phyloP scores from a whole-genome alignment of 2,797 vertebrate species.

The Bovichtus variegatus region DNA sequence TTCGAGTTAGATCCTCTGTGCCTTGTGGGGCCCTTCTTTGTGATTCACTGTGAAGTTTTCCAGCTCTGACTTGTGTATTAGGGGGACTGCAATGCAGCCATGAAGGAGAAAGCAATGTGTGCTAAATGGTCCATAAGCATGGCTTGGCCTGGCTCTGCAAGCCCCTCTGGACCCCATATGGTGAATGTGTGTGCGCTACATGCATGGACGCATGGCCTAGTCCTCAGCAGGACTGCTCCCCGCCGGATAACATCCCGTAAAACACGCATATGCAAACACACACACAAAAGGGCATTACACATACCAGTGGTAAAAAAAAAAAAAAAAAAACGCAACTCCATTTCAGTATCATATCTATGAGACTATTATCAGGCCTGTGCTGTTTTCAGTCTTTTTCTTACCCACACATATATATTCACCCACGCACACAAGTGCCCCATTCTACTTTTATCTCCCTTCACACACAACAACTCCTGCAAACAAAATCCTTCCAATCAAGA shows the following conservation, averaged over 20 bases:
- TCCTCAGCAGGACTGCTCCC: constrained; percentile 65
- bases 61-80: constrained; percentile 54
- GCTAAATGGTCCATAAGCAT: constrained; percentile 79
- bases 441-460: constrained; percentile 38
- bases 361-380: neutral
- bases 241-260: constrained; percentile 70
- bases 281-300: constrained; percentile 10
- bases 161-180: constrained; percentile 73
- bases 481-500: constrained; percentile 47
- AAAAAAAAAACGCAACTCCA: neutral
- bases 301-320: constrained; percentile 11
- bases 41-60: constrained; percentile 67
- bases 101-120: constrained; percentile 76
- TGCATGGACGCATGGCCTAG: constrained; percentile 73
- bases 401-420: neutral
- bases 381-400: neutral
- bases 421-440: constrained; percentile 1
- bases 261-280: constrained; percentile 60
- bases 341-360: constrained; percentile 11
- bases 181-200: constrained; percentile 67
- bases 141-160: constrained; percentile 59
- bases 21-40: constrained; percentile 42
- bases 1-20: constrained; percentile 15
- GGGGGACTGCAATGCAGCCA: constrained; percentile 53
- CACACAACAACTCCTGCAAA: constrained; percentile 33